Base-by-base conservation (phyloP, 2,797 vertebrate genomes). In the Lutjanus campechanus region DNA sequence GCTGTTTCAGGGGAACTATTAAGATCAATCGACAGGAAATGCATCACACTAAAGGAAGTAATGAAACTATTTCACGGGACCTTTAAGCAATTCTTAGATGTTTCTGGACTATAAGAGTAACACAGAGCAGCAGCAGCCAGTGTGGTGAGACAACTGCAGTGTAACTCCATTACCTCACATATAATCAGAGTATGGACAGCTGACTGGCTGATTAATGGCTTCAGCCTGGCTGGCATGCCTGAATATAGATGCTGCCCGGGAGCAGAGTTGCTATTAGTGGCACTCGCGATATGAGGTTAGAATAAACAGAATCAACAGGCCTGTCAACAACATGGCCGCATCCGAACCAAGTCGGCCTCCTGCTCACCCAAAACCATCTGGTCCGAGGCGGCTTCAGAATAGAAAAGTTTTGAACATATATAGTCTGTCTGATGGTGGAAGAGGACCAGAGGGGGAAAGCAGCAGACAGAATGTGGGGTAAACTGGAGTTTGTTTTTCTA, bases 241-340 rank as follows among this genome's bases (percentile, higher is more conserved):
- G 86, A 75, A 93, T 94, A 91, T 90, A 93, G 92, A 91, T 64
- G 83, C 86, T 69, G 77, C 75, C 77, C 68, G 13, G 68, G 79
- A 68, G 69, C 77, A 91, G 89, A 89, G 88, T 87, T 88, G 91
- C 87, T 85, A 93, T 94, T 93, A 94, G 94, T 91, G 90, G 91
- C 69, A 16, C 73, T 86, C n/a, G 79, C 67, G 80, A 93, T 88
- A 86, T 56, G 79, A 88, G 87, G 88, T 89, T 90, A 91, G 75
- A 92, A 89, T 92, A 93, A 95, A 93, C 94, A 94, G 84, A 94
- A 92, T 92, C 90, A 93, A 90, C 86, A 79, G 77, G 61, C 70
- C 93, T 93, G 91, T 94, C 92, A 92, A 89, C 93, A 92, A 93
- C 79, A 82, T 7, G 66, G 85, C 91, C 90, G 69, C 88, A 90